Conservation (phyloP, 2,113 vertebrate species). For the Stigmatopora nigra region DNA sequence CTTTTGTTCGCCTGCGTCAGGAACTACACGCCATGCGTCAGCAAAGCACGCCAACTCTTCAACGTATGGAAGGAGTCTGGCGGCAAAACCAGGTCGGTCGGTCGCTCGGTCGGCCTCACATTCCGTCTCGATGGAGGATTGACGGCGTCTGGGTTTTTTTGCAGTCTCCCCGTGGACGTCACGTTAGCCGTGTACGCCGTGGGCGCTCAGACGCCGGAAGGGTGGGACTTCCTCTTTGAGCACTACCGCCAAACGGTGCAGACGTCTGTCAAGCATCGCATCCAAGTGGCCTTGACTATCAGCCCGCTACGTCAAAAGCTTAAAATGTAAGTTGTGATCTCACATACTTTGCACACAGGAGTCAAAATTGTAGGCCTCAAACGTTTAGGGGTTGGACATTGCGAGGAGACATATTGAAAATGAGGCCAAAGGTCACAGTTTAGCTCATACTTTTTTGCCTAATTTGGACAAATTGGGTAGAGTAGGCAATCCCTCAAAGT, state of each 20-base stretch:
- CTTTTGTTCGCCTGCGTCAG: constrained; percentile 74
- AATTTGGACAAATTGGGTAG: too few species aligned
- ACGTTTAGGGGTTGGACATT: background rate
- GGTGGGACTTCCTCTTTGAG: constrained; percentile 84
- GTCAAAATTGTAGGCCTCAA: background rate
- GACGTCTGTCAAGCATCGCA: constrained; percentile 65
- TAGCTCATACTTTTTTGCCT: too few species aligned
- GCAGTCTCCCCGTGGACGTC: constrained; percentile 78
- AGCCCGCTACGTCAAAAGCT: constrained; percentile 73
- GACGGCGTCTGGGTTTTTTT: background rate
- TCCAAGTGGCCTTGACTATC: constrained; percentile 71
- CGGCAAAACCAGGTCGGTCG: constrained; percentile 46
- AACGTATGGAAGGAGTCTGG: constrained; percentile 75
- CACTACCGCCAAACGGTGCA: constrained; percentile 74
- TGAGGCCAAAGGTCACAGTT: too few species aligned
- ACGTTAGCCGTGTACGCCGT: constrained; percentile 77
- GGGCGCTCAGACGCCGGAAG: constrained; percentile 74
- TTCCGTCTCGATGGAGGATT: background rate
- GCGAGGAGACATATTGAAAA: too few species aligned
- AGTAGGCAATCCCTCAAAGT: too few species aligned
- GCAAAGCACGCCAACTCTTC: constrained; percentile 73
- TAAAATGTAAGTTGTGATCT: constrained; percentile 62
- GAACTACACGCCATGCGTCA: constrained; percentile 72
- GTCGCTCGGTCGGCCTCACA: too few species aligned
- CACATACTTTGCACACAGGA: fast-evolving